Evolutionary conservation across 2,888 invertebrate species (phyloP).

Genomic region (Acronicta leporina): DNA sequence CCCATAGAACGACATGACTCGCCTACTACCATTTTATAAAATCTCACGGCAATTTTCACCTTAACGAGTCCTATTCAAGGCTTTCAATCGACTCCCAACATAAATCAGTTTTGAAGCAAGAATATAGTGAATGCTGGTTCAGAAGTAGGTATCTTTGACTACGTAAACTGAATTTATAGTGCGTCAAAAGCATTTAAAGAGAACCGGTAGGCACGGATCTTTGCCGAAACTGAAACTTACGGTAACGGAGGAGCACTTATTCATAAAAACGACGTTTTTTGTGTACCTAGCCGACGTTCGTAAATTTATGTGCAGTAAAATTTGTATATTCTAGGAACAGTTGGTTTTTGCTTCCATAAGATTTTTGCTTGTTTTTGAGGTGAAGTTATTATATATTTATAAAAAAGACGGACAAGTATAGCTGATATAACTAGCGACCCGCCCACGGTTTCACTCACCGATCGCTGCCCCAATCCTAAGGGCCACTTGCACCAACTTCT

Average conservation of each 20-base stretch:
- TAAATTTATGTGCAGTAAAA: constrained; percentile 43
- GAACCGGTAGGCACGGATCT: constrained; percentile 39
- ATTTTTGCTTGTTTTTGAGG: constrained; percentile 9
- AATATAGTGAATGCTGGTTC: constrained; percentile 19
- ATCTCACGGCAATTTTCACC: constrained; percentile 22
- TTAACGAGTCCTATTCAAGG: constrained; percentile 39
- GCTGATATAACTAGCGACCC: no score
- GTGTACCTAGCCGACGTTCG: constrained; percentile 5
- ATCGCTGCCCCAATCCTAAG: no score
- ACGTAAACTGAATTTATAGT: constrained; percentile 37
- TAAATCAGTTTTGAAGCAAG: constrained; percentile 22
- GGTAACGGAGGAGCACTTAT: constrained; percentile 19
- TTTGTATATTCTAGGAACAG: constrained; percentile 33
- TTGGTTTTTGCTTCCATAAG: constrained; percentile 25
- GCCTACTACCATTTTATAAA: constrained; percentile 15
- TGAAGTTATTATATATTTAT: constrained; percentile 6
- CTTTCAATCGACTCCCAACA: constrained; percentile 15
- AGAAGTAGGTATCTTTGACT: constrained; percentile 20
- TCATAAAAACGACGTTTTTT: constrained; percentile 37
- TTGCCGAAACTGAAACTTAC: constrained; percentile 27
- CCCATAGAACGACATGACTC: constrained; percentile 16
- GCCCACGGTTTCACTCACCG: no score
- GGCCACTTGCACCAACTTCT: no score
- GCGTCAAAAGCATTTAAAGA: constrained; percentile 28
- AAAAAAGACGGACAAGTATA: no score